Base-by-base conservation (phyloP, 2,113 vertebrate species). In the Calidris pygmaea region DNA sequence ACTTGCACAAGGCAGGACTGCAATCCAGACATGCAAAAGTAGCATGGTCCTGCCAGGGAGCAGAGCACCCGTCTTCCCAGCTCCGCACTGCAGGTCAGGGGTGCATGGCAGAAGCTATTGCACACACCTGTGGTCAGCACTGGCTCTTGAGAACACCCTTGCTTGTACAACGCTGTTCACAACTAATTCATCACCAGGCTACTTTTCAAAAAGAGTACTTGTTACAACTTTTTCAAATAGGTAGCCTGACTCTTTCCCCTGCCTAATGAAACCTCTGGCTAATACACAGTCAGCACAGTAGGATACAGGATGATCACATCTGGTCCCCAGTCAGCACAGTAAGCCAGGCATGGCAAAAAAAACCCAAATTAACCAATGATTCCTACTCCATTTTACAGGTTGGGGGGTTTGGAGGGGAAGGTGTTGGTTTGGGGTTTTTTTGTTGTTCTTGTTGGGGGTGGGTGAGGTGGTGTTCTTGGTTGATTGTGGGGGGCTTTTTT, bases 141-240 rank as follows among this genome's bases (percentile, higher is more conserved):
- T 6, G 20, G 35, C 41, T 48, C 65, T 39, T 10, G n/a, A 32
- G 27, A 58, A 13, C 1, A 0, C 2, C 39, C 17, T 14, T 1
- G 1, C 50, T 24, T 30, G 20, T 14, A 52, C 47, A 45, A 21
- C 3, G 1, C 41, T 48, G 3, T 3, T 12, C 71, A 39, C 2
- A 2, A 16, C 30, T 21, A 5, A 35, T 23, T 16, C 1, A 0
- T 19, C 66, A 59, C 7, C 0, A 0, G 27, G 17, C 12, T 55
- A 6, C 59, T 77, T 72, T 66, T 45, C 52, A 56, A 20, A 39
- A 23, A 48, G 30, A 71, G 11, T 48, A 43, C 26, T 45, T 26
- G 16, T 39, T 34, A 62, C 9, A 66, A 15, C 23, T 63, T 50
- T 20, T 68, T 37, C 39, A 58, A 20, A 19, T 13, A 27, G 30